Evolutionary conservation across 2,113 vertebrate genomes (phyloP), one percentile per base, ranked within the genome.

Genomic region (Ondatra zibethicus): DNA sequence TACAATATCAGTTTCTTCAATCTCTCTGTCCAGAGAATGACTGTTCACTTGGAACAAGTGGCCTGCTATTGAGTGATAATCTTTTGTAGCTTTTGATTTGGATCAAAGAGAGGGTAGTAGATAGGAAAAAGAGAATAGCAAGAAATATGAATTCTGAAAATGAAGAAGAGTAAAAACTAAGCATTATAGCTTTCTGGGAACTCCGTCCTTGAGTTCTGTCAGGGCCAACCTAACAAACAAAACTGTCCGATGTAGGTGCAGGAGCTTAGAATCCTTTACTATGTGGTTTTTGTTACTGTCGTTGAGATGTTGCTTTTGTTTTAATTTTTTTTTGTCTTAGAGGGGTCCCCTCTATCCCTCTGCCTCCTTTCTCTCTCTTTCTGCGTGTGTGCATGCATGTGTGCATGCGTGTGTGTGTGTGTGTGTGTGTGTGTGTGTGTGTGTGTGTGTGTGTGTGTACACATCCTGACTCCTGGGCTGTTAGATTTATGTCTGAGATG

Each of bases 81-180:
- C 76, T 75, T 58, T 88, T 85, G 65, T 81, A 93, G 58, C 33
- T 82, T 76, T 66, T 81, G 39, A 66, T 42, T 94, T 73, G 70
- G 45, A 89, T 17, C 77, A 61, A 91, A 66, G 27, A 82, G 12
- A 66, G 33, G 58, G 3, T n/a, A 6, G 42, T 7, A 88, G 45
- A 9, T 88, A 47, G 78, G 76, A 47, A 76, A 70, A 92, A 14
- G 5, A 36, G 13, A 6, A 6, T 47, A 4, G 8, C 14, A 50
- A 68, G 65, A 12, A 31, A 55, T 19, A 10, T 4, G 47, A 89
- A 77, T 63, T 89, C 72, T 86, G 52, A 89, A 86, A 94, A 72
- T 29, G 27, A 82, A 84, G 72, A 68, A 1, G 0, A 12, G 29
- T 58, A 75, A 72, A 72, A 36, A 75, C 85, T 80, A 63, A 63